Evolutionary conservation across 2,113 vertebrate genomes (phyloP).

Genomic region (Crotalus horridus): DNA sequence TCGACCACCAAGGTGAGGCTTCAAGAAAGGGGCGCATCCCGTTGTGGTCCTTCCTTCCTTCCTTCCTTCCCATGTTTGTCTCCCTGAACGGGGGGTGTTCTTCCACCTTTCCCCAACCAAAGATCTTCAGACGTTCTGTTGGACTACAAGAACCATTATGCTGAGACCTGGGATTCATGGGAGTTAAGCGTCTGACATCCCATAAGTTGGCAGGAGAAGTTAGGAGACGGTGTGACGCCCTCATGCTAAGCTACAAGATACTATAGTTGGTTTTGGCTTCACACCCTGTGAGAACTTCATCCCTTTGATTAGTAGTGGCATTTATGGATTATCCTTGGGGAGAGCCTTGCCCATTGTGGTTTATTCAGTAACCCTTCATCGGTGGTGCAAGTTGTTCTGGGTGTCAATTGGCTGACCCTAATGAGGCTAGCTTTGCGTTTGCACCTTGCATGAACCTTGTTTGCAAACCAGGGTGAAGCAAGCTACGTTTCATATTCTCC

Average conservation of each 20-base stretch:
- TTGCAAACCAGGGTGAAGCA: neutral
- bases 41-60: neutral
- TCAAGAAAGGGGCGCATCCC: neutral
- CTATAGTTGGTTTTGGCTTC: neutral
- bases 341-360: neutral
- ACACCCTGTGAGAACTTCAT: neutral
- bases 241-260: neutral
- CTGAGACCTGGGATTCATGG: neutral
- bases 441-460: neutral
- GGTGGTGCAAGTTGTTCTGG: neutral
- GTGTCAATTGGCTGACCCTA: neutral
- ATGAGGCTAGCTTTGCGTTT: neutral
- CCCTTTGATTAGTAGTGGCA: neutral
- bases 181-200: neutral
- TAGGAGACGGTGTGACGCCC: rapidly evolving
- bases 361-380: neutral
- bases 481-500: neutral
- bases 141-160: neutral
- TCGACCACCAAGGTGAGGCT: constrained; percentile 75
- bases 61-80: neutral
- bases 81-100: neutral
- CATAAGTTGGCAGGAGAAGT: neutral
- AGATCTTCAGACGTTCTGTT: neutral
- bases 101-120: neutral
- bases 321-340: neutral